Evolutionary conservation across 2,888 invertebrate species (phyloP).

Genomic region (Beris chalybata): DNA sequence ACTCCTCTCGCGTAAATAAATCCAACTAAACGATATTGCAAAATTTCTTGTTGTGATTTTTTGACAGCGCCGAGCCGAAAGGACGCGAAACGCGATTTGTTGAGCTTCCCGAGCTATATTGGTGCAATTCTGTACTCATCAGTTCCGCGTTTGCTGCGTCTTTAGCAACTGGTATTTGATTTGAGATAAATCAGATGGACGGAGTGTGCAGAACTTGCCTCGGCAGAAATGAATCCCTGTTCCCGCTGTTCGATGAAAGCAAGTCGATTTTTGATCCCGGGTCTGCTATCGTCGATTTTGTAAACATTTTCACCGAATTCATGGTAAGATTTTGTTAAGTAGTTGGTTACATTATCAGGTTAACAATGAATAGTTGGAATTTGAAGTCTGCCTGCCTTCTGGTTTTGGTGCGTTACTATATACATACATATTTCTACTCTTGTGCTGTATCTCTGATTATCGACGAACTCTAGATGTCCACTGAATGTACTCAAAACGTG

Average conservation of each 20-base stretch:
- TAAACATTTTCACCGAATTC: constrained; percentile 26
- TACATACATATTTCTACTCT: too few species aligned
- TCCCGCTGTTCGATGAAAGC: constrained; percentile 18
- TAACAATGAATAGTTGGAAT: too few species aligned
- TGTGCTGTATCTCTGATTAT: background rate
- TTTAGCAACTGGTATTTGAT: too few species aligned
- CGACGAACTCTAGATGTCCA: background rate
- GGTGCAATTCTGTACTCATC: background rate
- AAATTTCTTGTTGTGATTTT: too few species aligned
- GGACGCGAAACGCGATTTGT: too few species aligned
- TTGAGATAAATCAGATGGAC: background rate
- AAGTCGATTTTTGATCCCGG: background rate
- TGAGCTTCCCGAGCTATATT: too few species aligned
- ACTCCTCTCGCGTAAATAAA: too few species aligned
- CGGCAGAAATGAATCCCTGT: constrained; percentile 13
- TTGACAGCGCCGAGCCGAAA: too few species aligned
- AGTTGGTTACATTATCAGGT: background rate
- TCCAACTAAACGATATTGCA: too few species aligned
- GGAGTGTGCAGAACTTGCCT: constrained; percentile 22
- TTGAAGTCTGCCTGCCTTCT: too few species aligned
- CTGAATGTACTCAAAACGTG: background rate
- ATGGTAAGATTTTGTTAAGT: constrained; percentile 11
- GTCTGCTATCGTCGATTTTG: constrained; percentile 7
- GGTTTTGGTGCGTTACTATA: too few species aligned
- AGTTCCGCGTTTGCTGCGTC: background rate